phyloP scores from a whole-genome alignment of 2,797 vertebrate species.

The Paguma larvata region DNA sequence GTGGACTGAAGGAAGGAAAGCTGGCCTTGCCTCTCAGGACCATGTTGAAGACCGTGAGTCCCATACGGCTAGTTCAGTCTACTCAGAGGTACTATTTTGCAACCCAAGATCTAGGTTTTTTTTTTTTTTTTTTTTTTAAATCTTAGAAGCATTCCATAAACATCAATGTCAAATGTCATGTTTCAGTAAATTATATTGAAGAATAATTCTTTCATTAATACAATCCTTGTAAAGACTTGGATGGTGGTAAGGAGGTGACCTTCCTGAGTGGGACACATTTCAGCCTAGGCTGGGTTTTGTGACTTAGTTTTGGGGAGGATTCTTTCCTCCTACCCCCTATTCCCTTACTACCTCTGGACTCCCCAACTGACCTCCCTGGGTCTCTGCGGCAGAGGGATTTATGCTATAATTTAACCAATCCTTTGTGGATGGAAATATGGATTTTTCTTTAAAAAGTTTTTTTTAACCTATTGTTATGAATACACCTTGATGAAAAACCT shows the following conservation, averaged over 20 bases:
- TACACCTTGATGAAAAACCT: background rate
- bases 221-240: background rate
- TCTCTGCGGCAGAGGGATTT: background rate
- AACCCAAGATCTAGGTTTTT: background rate
- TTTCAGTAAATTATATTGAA: background rate
- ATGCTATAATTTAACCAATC: background rate
- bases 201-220: background rate
- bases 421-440: background rate
- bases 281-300: background rate
- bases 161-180: background rate
- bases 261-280: background rate
- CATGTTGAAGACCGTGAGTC: background rate
- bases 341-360: too few relatives aligned
- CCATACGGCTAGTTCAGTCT: background rate
- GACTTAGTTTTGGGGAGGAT: background rate
- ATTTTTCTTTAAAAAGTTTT: background rate
- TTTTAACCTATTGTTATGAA: background rate
- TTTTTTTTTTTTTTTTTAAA: background rate
- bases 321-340: background rate
- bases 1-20: background rate
- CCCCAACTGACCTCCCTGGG: background rate
- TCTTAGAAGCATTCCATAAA: constrained; percentile 4
- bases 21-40: background rate
- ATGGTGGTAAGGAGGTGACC: background rate
- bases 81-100: background rate